These are phyloP conservation scores for Pentamera pediparva DNA, from an alignment of 53 echinoderm and acorn worm species.

Conservation along the genomic window DNA sequence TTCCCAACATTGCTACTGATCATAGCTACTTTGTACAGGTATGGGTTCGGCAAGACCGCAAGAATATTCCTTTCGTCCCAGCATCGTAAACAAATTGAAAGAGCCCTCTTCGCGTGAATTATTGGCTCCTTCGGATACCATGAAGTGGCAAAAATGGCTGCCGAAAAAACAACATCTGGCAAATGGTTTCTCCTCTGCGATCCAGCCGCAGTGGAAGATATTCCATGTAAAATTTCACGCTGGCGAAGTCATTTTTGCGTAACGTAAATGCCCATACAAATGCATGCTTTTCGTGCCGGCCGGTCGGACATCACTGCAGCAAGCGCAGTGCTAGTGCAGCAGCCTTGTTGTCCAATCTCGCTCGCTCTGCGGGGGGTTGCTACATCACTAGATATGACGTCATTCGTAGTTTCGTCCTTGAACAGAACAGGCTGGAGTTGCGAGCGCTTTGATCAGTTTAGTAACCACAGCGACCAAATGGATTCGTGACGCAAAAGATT, in stretches of 20 bases:
- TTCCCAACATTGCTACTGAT: constrained; percentile 10
- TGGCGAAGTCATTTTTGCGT: constrained; percentile 41
- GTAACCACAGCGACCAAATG: constrained; percentile 64
- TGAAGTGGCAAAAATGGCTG: constrained; percentile 12
- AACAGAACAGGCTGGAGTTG: constrained; percentile 61
- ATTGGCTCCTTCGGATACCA: too few species aligned
- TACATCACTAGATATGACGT: constrained; percentile 32
- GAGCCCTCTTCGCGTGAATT: too few species aligned
- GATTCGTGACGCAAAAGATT: constrained; percentile 82
- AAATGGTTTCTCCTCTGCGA: constrained; percentile 27
- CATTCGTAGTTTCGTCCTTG: constrained; percentile 22
- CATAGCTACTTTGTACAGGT: constrained; percentile 28
- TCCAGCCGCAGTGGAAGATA: constrained; percentile 32
- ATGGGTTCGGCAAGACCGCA: constrained; percentile 12
- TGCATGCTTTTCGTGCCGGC: too few species aligned
- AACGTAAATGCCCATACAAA: constrained; percentile 28
- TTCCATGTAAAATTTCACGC: constrained; percentile 24
- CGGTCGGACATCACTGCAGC: too few species aligned
- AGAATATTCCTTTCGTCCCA: too few species aligned
- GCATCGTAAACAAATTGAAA: background rate
- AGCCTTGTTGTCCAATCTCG: constrained; percentile 13
- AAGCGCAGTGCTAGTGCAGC: constrained; percentile 13
- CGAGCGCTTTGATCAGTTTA: constrained; percentile 85
- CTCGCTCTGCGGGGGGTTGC: constrained; percentile 7
- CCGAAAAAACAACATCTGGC: constrained; percentile 12